Base-by-base conservation (phyloP, 92 coral and sea anemone genomes). In the Bergia puertoricense region DNA sequence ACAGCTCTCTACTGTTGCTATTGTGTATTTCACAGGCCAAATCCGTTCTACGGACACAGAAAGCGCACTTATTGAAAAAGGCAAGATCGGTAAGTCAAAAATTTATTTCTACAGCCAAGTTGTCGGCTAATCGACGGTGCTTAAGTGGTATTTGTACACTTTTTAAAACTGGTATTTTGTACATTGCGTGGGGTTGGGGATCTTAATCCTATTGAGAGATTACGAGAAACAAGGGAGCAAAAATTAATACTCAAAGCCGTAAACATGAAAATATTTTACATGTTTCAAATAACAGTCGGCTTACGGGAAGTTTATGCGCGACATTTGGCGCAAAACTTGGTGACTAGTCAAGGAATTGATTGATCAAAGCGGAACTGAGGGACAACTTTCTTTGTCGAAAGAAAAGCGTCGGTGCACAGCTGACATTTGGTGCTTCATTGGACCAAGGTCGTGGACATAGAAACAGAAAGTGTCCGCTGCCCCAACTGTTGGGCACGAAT, bases 81-180 rank as follows among this genome's bases (percentile, higher is more conserved):
- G 40, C 42, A 48, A 37, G 65, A 79, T 48, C 82, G 82, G 82
- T 79, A 79, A 79, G 82, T 79, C 6, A 79, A 79, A 44, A 20
- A 50, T 30, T 30, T 79, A 13, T 73, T 10, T 73, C 59, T 14
- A n/a, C 9, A 79, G 42, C 40, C 39, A 38, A 50, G 42, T 16
- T 23, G 30, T 41, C 57, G 54, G 11, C 54, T 43, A 6, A 76
- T 16, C 8, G 48, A 43, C 16, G 14, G 39, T 43, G 9, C 23
- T 42, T 76, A 13, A 42, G 46, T 54, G 76, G 22, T 30, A 30
- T 68, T 22, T 68, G 74, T 68, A 73, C 77, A 73, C 18, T 73
- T 8, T 38, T 30, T 30, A 30, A 30, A 30, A n/a, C 59, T 11
- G 48, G 56, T 5, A 36, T 45, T n/a, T 46, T 51, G 59, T 45